These are phyloP conservation scores for Jacana jacana DNA, from an alignment of 2,113 vertebrate genomes.

Conservation along the genomic window DNA sequence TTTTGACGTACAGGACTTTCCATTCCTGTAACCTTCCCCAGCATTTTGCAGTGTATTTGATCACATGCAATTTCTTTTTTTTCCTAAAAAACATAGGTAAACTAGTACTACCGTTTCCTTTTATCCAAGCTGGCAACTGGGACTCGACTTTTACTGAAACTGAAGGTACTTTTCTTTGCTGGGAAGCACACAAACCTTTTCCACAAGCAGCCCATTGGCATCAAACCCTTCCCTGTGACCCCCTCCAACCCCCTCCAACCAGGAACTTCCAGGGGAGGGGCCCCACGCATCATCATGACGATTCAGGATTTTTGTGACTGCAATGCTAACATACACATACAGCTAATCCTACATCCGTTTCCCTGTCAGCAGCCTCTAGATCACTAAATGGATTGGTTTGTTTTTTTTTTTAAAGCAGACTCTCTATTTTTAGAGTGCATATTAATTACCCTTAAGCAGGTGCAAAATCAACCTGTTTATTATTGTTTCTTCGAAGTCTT, in stretches of 20 bases:
- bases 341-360: background rate
- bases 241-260: background rate
- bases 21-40: background rate
- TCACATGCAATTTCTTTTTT: background rate
- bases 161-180: background rate
- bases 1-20: background rate
- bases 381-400: background rate
- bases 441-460: constrained; percentile 75
- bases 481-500: constrained; percentile 71
- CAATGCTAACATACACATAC: background rate
- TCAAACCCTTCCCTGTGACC: background rate
- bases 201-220: background rate
- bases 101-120: background rate
- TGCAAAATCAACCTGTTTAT: constrained; percentile 74
- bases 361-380: background rate
- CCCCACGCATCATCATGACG: rapidly evolving
- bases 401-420: constrained; percentile 13
- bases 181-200: background rate
- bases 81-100: background rate
- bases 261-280: background rate
- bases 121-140: background rate
- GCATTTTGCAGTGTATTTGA: background rate
- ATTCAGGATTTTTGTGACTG: background rate
- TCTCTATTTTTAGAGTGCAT: constrained; percentile 58
- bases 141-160: background rate